Evolutionary conservation across 2,888 invertebrate species (phyloP), one percentile per base, ranked within the genome.

Genomic region (Microchrysa polita): DNA sequence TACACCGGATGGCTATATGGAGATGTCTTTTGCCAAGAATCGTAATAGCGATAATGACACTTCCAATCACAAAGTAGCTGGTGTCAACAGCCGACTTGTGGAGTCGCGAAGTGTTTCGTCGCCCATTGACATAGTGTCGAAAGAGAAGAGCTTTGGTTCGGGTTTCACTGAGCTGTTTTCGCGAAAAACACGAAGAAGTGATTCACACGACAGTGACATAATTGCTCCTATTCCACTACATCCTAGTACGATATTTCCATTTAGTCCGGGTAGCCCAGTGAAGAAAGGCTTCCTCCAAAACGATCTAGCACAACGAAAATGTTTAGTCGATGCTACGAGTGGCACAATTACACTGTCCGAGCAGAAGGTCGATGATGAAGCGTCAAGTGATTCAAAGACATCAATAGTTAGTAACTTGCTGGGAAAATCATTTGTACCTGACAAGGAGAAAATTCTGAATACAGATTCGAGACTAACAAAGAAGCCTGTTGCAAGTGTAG

Each of bases 231-330:
- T 52, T 60, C 23, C 67, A 22, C 12, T 57, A 0, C 60, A 89
- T 87, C 2, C 86, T 86, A 83, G 89, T 5, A 89, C 90, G 0
- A 88, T 91, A 75, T 92, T 92, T 81, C 91, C 91, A 1, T 87
- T 91, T 79, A 90, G 90, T 77, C 91, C 91, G 0, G 87, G 88
- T 16, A 90, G 90, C 1, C 73, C 91, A 0, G 85, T 87, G 22
- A 34, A 34, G 7, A 89, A 88, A 76, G 81, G 84, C 0, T 84
- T 85, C 67, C 82, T 85, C 20, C 71, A 75, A 59, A 79, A 78
- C 55, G 78, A 79, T 48, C 78, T 78, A 52, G 52, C 71, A 4
- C 76, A 80, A 53, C 81, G 82, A 48, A 83, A 83, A 78, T 81
- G 81, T 73, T 79, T 81, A 4, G 79, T 82, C 1, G 85, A 86